Percentiles rank a stretch among this genome's conserved stretches.
These are phyloP conservation scores for Solenopsis invicta DNA, from an alignment of 1,140 invertebrate species.

Conservation along the genomic window DNA sequence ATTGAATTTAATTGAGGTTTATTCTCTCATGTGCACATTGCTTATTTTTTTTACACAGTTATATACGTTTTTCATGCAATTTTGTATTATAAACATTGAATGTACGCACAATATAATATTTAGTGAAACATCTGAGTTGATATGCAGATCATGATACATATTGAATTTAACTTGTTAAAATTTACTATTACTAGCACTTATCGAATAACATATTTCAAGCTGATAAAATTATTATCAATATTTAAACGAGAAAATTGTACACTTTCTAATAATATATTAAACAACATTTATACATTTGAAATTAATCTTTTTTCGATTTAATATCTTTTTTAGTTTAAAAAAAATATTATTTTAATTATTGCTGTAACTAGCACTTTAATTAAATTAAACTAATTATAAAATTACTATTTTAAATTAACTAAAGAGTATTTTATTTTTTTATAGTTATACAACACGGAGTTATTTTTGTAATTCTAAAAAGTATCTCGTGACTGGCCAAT, in stretches of 20 bases:
- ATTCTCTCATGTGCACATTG: background rate
- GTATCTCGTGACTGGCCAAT: conserved; percentile 29
- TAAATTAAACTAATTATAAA: conserved; percentile 8
- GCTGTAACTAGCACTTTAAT: background rate
- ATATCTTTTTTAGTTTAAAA: background rate
- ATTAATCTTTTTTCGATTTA: background rate
- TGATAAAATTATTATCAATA: background rate
- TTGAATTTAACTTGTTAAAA: conserved; percentile 40
- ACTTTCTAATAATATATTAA: background rate
- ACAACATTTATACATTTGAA: background rate
- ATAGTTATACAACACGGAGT: background rate
- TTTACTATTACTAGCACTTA: background rate
- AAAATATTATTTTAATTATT: background rate
- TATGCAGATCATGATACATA: conserved; percentile 1
- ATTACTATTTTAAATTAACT: conserved; percentile 3
- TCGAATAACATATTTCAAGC: conserved; percentile 1
- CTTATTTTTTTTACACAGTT: conserved; percentile 21
- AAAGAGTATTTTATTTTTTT: conserved; percentile 19
- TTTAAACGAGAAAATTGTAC: background rate
- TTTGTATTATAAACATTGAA: background rate
- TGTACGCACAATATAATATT: conserved; percentile 49
- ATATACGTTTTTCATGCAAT: conserved; percentile 12
- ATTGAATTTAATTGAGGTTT: conserved; percentile 9
- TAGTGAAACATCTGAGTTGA: conserved; percentile 4
- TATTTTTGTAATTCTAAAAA: no score